phyloP scores from a whole-genome alignment of 2,113 vertebrate genomes.

The Chloroceryle aenea region DNA sequence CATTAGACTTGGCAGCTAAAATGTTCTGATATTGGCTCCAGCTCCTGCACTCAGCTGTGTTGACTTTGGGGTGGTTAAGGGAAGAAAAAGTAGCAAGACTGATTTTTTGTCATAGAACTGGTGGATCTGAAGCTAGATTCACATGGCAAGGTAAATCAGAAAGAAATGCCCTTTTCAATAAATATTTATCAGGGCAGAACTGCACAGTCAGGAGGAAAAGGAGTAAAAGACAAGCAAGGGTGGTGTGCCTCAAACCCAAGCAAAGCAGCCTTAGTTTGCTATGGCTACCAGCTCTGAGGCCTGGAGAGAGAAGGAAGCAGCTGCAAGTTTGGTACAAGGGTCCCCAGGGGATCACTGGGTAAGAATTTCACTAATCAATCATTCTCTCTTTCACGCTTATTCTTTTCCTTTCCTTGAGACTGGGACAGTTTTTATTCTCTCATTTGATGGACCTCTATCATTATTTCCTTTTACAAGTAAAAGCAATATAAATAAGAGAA shows the following conservation, averaged over 20 bases:
- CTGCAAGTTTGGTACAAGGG: not conserved
- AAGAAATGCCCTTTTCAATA: not conserved
- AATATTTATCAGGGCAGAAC: not conserved
- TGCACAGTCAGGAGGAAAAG: not conserved
- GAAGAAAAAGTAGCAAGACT: not conserved
- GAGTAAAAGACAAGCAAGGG: not conserved
- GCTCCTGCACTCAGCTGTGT: not conserved
- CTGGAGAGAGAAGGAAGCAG: not conserved
- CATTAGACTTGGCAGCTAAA: not conserved
- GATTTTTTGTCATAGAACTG: not conserved
- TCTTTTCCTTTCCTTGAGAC: not conserved
- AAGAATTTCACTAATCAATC: not conserved
- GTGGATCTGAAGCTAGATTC: not conserved
- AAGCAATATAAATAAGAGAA: not conserved
- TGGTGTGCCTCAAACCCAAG: not conserved
- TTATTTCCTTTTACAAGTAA: constrained; percentile 10
- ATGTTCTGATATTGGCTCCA: not conserved
- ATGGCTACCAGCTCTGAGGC: not conserved
- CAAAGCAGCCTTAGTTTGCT: not conserved
- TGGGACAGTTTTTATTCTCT: not conserved
- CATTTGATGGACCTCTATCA: not conserved
- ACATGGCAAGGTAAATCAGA: not conserved
- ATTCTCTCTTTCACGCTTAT: not conserved
- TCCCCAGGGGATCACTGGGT: not conserved
- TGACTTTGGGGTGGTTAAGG: not conserved